Percentiles rank a stretch among this genome's conserved stretches.
Conservation (phyloP, 2,888 invertebrate species). For the Isoperla grammatica region DNA sequence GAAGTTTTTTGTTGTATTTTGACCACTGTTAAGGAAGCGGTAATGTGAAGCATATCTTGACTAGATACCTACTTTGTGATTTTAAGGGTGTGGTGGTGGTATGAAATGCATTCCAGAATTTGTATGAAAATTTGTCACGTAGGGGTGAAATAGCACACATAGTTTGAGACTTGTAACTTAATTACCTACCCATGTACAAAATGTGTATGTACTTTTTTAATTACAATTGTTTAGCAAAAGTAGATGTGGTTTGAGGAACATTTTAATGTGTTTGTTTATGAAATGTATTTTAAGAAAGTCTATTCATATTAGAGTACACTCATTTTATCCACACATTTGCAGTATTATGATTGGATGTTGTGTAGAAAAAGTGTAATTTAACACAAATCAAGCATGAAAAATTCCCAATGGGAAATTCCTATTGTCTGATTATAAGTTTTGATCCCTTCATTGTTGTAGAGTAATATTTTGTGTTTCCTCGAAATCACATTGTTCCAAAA, state of each 20-base stretch:
- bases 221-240: slow-evolving; percentile 10
- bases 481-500: no score
- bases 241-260: slow-evolving; percentile 11
- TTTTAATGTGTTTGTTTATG: slow-evolving; percentile 2
- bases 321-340: slow-evolving; percentile 12
- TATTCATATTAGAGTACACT: slow-evolving; percentile 11
- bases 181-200: slow-evolving; percentile 11
- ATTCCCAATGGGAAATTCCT: no score
- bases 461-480: no score
- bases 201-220: slow-evolving; percentile 1
- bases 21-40: slow-evolving; percentile 3
- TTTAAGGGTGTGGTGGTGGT: slow-evolving; percentile 14
- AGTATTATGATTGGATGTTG: slow-evolving; percentile 11
- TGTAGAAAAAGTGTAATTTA: slow-evolving; percentile 12
- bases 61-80: slow-evolving; percentile 10
- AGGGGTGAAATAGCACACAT: slow-evolving; percentile 17
- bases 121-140: slow-evolving; percentile 6
- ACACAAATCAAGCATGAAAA: not conserved
- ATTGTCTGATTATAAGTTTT: no score
- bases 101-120: slow-evolving; percentile 15
- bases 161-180: slow-evolving; percentile 8
- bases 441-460: no score
- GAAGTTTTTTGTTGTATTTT: not conserved
- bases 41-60: slow-evolving; percentile 14
- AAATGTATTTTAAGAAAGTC: not conserved